Evolutionary conservation across 2,888 invertebrate species (phyloP).

Genomic region (Conops quadrifasciatus): DNA sequence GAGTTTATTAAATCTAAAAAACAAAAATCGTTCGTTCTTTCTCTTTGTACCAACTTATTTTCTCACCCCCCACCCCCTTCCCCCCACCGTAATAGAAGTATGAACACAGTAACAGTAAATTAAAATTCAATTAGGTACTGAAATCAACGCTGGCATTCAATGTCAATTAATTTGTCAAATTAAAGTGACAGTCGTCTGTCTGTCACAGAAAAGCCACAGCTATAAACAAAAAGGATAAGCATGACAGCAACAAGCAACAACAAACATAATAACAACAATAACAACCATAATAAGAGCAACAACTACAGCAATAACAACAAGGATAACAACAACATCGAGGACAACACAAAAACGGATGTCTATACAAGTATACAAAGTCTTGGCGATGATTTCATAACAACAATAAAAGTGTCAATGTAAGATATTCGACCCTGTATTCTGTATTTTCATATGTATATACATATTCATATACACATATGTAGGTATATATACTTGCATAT

Average conservation of each 20-base stretch:
- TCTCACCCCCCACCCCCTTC: no score
- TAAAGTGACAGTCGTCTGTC: constrained; percentile 46
- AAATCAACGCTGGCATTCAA: constrained; percentile 44
- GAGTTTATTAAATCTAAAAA: no score
- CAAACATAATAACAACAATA: not conserved
- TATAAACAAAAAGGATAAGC: constrained; percentile 11
- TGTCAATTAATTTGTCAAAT: constrained; percentile 60
- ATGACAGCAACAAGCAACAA: constrained; percentile 28
- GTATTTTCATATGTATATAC: constrained; percentile 23
- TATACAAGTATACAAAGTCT: not conserved
- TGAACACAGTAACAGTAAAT: constrained; percentile 32
- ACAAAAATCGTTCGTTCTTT: no score
- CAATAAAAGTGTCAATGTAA: constrained; percentile 1
- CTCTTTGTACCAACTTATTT: no score
- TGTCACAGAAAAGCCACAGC: constrained; percentile 19
- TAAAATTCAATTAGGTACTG: constrained; percentile 42
- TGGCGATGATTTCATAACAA: constrained; percentile 21
- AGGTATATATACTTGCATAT: not conserved
- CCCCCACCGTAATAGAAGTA: not conserved
- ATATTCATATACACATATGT: constrained; percentile 30
- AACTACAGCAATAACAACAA: not conserved
- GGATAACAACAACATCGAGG: no score
- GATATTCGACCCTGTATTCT: no score
- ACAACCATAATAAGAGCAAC: not conserved
- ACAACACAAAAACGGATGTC: no score